A percentile compares a stretch with the other conserved stretches of the same genome.
Evolutionary conservation across 2,797 vertebrate genomes (phyloP).

Genomic region (Chelidonichthys spinosus): DNA sequence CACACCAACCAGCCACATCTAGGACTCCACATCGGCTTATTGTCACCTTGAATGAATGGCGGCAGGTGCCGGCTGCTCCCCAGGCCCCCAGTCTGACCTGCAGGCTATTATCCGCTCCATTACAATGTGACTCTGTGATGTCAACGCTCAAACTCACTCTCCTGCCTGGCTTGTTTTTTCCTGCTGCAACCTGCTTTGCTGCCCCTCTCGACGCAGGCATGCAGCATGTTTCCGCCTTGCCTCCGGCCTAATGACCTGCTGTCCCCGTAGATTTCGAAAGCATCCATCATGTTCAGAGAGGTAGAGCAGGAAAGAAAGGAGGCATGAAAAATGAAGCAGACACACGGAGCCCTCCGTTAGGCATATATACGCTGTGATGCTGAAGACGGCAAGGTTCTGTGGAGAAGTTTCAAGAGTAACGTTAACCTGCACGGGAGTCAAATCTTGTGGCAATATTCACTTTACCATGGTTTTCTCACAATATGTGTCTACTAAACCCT

Average conservation of each 20-base stretch:
- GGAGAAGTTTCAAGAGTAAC: conserved; percentile 23
- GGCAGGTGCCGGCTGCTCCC: conserved; percentile 66
- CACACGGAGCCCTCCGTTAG: conserved; percentile 46
- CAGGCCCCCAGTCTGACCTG: conserved; percentile 55
- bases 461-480: too few species aligned
- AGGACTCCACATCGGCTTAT: conserved; percentile 59
- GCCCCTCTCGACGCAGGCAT: conserved; percentile 14
- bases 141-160: conserved; percentile 45
- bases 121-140: conserved; percentile 68
- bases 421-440: conserved; percentile 13
- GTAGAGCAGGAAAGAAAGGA: conserved; percentile 50
- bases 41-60: conserved; percentile 79
- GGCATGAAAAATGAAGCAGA: conserved; percentile 57
- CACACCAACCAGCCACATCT: conserved; percentile 30
- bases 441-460: conserved; percentile 15
- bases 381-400: conserved; percentile 23
- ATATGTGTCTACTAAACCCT: too few species aligned
- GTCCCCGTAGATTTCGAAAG: conserved; percentile 63
- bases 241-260: conserved; percentile 68
- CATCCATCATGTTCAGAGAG: conserved; percentile 71
- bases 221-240: conserved; percentile 54
- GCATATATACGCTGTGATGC: conserved; percentile 37
- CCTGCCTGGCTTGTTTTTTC: conserved; percentile 7
- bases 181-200: conserved; percentile 3
- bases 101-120: conserved; percentile 73